These are phyloP conservation scores for Hetaerina titia DNA, from an alignment of 2,888 invertebrate species.

Conservation along the genomic window DNA sequence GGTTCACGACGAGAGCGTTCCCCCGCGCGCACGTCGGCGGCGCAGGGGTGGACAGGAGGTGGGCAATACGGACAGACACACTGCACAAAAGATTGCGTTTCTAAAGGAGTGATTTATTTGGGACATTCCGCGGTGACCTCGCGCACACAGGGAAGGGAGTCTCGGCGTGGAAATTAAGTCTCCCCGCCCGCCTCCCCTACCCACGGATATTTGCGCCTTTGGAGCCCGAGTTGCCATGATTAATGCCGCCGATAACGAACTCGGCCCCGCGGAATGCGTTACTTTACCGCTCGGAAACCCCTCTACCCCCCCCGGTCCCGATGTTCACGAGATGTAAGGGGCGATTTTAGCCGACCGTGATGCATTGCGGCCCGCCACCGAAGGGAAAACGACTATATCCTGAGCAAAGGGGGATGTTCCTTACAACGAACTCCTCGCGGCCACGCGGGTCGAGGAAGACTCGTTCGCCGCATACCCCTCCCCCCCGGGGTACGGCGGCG, in stretches of 20 bases:
- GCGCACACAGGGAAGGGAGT: not conserved
- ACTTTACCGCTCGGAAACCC: not conserved
- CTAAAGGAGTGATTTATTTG: conserved; percentile 9
- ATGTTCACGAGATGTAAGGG: conserved; percentile 4
- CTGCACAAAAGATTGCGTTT: not conserved
- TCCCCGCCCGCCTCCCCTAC: too few species aligned
- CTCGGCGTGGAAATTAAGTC: not conserved
- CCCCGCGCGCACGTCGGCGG: too few species aligned
- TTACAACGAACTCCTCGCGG: not conserved
- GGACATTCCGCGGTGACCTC: conserved; percentile 3
- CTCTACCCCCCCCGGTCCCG: not conserved
- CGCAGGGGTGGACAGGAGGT: not conserved
- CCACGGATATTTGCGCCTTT: not conserved
- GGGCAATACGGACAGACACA: not conserved
- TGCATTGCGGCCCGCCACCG: not conserved
- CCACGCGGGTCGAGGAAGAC: too few species aligned
- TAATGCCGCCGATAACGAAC: conserved; percentile 27
- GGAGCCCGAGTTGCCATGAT: not conserved
- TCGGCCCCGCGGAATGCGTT: not conserved
- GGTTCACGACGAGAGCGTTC: too few species aligned
- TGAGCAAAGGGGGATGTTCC: not conserved
- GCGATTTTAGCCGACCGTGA: not conserved
- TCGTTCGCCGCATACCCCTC: not conserved
- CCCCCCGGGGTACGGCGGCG: not conserved
- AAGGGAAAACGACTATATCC: conserved; percentile 1